Evolutionary conservation across 2,113 vertebrate genomes (phyloP), one percentile per base, ranked within the genome.

Genomic region (Oryzias curvinotus): DNA sequence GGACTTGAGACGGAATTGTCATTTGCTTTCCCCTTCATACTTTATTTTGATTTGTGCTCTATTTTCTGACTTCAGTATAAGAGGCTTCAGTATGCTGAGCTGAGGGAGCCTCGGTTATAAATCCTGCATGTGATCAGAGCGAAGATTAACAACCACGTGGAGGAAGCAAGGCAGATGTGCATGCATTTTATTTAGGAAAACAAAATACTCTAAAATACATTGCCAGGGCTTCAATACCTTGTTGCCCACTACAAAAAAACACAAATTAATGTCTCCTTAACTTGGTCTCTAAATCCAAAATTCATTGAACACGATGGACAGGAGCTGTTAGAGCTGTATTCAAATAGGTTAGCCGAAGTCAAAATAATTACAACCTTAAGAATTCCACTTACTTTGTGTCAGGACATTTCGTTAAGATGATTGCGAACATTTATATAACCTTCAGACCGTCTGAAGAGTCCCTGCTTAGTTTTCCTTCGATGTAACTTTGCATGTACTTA

Each of bases 341-440:
- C 52, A 59, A 44, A 52, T 13, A 52, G 60, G 57, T 62, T 7
- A 17, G 26, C 43, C 17, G 59, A 65, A 63, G 62, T 58, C 18
- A 62, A 77, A 52, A 49, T n/a, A 47, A 15, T 49, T 52, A 50
- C 13, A 42, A 13, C 72, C 50, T 23, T 62, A 69, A 80, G 64
- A 50, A 71, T 26, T 43, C 54, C 19, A 77, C 44, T 80, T 64
- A 57, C 14, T 58, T 74, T 70, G 73, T 62, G 57, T 54, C 18
- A 58, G 52, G 21, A 68, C 50, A 65, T 71, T 48, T 75, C 52
- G 77, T 77, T 75, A 59, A 41, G 79, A 78, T 59, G 70, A 82
- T 71, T 71, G 68, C 72, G 78, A 73, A 74, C 36, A 59, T 80
- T 82, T 77, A 55, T 71, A 30, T 82, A 68, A 84, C 82, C 80